A percentile compares a stretch with the other conserved stretches of the same genome.
phyloP scores from a whole-genome alignment of 2,797 vertebrate species.

The Myotis pilosus region DNA sequence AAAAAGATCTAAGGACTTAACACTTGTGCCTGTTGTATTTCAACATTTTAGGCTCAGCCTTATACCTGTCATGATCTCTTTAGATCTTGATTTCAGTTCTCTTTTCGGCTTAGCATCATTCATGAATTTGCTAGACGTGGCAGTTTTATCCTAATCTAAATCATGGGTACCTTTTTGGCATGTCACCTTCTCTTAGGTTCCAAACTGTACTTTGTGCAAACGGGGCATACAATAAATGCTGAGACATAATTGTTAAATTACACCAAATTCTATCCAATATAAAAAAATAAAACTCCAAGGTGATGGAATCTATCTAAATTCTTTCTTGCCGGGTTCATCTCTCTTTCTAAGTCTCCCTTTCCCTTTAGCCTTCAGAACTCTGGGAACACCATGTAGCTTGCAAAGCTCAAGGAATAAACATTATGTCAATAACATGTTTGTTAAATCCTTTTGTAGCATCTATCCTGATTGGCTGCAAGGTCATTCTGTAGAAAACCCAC shows the following conservation, averaged over 20 bases:
- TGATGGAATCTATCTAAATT: not conserved
- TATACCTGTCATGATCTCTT: not conserved
- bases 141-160: not conserved
- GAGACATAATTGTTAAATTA: not conserved
- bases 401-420: conserved; percentile 30
- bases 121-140: not conserved
- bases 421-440: not conserved
- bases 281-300: not conserved
- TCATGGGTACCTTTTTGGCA: not conserved
- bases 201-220: not conserved
- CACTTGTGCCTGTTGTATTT: not conserved
- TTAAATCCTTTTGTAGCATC: not conserved
- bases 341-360: not conserved
- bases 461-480: conserved; percentile 7
- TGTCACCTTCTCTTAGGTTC: not conserved
- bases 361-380: not conserved
- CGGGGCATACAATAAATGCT: not conserved
- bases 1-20: not conserved
- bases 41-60: not conserved
- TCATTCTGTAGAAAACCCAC: not conserved
- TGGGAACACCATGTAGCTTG: not conserved
- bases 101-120: not conserved
- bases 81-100: not conserved
- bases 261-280: not conserved
- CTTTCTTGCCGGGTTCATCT: not conserved